Evolutionary conservation across 2,113 vertebrate genomes (phyloP), one percentile per base, ranked within the genome.

Genomic region (Oncorhynchus mykiss): DNA sequence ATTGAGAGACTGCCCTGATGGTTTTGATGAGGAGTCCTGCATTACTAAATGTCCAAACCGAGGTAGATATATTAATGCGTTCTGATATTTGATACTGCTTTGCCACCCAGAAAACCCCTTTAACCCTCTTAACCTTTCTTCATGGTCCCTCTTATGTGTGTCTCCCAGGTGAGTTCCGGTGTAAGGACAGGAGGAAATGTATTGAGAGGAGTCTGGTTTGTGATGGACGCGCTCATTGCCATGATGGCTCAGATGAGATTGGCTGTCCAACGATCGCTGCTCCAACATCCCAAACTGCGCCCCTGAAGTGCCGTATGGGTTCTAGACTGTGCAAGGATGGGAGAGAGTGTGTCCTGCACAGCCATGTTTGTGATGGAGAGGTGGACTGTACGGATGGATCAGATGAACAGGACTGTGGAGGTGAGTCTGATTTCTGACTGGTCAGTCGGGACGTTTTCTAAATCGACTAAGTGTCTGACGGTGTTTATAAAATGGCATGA

Each of bases 201-300:
- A 0, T 97, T 0, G 0, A 84, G n/a, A 85, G 76, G 0, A 76
- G 2, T 4, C 80, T 91, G 9, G 89, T 34, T 31, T 97, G 97
- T 0, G 94, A 97, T 1, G 95, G 96, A 0, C 82, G 75, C 1
- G 70, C 77, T 0, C 92, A 98, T 48, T 98, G 96, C 31, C 39
- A 34, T 0, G 95, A 97, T 0, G 92, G 93, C 25, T 98, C 96
- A 0, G 96, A 97, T 9, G 96, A 97, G 77, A 0, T 1, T 0
- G 70, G 66, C 60, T 98, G 96, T 90, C 64, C 74, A 0, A 73
- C 25, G 0, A 4, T 76, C 9, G 45, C 75, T 2, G 2, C 73
- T 22, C 18, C 60, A 45, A 5, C 70, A 9, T 7, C 73, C 25
- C 62, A 0, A 0, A 0, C 51, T 3, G 75, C 22, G 0, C 3